Base-by-base conservation (phyloP, 35 echinoderm and acorn worm genomes). In the Heliocidaris erythrogramma region DNA sequence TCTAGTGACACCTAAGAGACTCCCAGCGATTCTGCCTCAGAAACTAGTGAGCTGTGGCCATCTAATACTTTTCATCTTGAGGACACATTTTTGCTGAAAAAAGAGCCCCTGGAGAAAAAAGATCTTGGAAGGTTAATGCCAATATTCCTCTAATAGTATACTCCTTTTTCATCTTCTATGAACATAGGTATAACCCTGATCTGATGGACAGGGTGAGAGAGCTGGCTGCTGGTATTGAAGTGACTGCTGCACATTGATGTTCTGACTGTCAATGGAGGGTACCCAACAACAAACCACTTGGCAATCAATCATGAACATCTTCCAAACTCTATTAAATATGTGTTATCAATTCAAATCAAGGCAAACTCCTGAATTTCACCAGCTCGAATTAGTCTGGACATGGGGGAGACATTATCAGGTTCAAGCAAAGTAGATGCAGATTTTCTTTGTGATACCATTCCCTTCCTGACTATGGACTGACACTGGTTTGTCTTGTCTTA, bases 191-290 rank as follows among this genome's bases (percentile, higher is more conserved):
- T 35, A 50, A 88, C 21, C 31, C 94, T 60, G 88, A 95, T 16
- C 56, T 95, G 30, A 95, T 95, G 94, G 87, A 91, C 12, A 90
- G 94, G 90, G 94, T 95, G 21, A 61, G 85, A 85, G 56, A 91
- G 88, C 88, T 95, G 49, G 88, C 94, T 50, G 94, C 88, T 92
- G 94, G 94, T 5, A 95, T 95, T 53, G 27, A 59, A 48, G 94
- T 95, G 30, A 89, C 87, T 47, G 31, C 47, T 48, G 30, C 87
- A 47, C 87, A 89, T 47, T 47, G 87, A 89, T 89, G 87, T 89
- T 31, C 32, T n/a, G 47, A 89, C 30, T 21, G 85, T 89, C 27
- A 24, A 88, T 88, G 87, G 18, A 89, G 29, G 17, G 31, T 31
- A 12, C 31, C 87, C 87, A 2, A 48, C 87, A 47, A 47, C 30